Conservation (phyloP, 2,888 invertebrate genomes). For the Drosophila flavopinicola region DNA sequence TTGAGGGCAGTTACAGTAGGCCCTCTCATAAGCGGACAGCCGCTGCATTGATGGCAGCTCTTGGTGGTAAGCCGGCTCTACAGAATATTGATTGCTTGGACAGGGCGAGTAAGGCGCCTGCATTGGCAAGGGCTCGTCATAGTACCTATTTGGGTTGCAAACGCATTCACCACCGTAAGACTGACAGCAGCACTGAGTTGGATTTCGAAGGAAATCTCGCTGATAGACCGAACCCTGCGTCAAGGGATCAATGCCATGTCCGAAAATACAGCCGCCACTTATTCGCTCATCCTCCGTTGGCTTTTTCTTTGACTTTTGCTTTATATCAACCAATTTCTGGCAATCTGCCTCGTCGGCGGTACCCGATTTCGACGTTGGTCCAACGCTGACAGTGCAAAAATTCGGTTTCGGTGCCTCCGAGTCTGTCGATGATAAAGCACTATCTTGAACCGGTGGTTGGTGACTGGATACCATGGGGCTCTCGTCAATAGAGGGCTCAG, state of each 20-base stretch:
- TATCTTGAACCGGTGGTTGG: background rate
- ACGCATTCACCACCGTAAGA: no score
- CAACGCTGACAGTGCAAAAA: slow-evolving; percentile 14
- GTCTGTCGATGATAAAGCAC: background rate
- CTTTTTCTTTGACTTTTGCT: background rate
- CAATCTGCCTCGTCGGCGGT: background rate
- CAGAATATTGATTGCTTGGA: slow-evolving; percentile 6
- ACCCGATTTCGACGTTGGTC: background rate
- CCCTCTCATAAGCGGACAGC: background rate
- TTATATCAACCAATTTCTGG: background rate
- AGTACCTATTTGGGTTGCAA: background rate
- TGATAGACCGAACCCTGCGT: slow-evolving; percentile 16
- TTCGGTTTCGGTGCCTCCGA: background rate
- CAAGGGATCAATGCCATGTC: background rate
- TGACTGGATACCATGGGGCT: background rate
- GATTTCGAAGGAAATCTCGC: slow-evolving; percentile 4
- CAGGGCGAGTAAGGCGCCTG: background rate
- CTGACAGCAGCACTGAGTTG: background rate
- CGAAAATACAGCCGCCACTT: slow-evolving; percentile 25
- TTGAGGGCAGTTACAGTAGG: background rate
- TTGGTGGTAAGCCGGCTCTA: background rate
- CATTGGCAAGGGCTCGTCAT: background rate
- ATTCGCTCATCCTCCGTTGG: background rate
- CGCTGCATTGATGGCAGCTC: background rate
- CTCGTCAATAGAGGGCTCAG: background rate